A percentile compares a stretch with the other conserved stretches of the same genome.
Evolutionary conservation across 1,140 invertebrate genomes (phyloP).

Genomic region (Drosophila leontia): DNA sequence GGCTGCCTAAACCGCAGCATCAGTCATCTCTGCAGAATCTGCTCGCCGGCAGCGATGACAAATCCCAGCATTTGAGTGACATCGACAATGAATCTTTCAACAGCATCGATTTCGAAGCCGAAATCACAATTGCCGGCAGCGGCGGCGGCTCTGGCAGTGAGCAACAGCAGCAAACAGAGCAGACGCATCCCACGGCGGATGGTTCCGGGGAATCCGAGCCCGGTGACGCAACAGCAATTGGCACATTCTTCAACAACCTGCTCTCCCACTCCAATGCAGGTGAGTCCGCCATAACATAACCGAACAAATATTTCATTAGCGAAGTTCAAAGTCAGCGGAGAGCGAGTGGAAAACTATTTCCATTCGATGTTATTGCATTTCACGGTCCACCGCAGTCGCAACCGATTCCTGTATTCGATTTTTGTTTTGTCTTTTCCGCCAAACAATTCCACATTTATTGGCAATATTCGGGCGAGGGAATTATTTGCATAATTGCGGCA

Average conservation of each 20-base stretch:
- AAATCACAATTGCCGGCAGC: slow-evolving; percentile 81
- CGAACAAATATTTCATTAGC: slow-evolving; percentile 73
- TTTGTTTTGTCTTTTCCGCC: slow-evolving; percentile 41
- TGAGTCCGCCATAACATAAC: slow-evolving; percentile 56
- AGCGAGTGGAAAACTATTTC: slow-evolving; percentile 69
- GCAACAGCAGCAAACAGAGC: slow-evolving; percentile 22
- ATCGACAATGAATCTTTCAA: slow-evolving; percentile 85
- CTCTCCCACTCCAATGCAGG: slow-evolving; percentile 84
- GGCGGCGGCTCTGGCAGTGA: slow-evolving; percentile 18
- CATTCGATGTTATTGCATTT: slow-evolving; percentile 79
- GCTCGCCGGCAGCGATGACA: slow-evolving; percentile 75
- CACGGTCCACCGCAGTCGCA: slow-evolving; percentile 54
- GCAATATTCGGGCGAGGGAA: slow-evolving; percentile 69
- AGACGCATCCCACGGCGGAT: slow-evolving; percentile 23
- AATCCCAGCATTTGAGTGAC: slow-evolving; percentile 84
- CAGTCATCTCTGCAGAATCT: slow-evolving; percentile 77
- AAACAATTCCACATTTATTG: slow-evolving; percentile 63
- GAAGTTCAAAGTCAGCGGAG: slow-evolving; percentile 48
- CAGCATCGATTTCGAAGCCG: slow-evolving; percentile 84
- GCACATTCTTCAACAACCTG: slow-evolving; percentile 84
- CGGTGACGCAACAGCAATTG: slow-evolving; percentile 80
- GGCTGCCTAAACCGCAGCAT: slow-evolving; percentile 65
- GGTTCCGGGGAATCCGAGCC: slow-evolving; percentile 49
- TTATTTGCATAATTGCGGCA: slow-evolving; percentile 76
- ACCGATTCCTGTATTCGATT: slow-evolving; percentile 25